phyloP scores from a whole-genome alignment of 2,888 invertebrate genomes.

The Apotomis turbidana region DNA sequence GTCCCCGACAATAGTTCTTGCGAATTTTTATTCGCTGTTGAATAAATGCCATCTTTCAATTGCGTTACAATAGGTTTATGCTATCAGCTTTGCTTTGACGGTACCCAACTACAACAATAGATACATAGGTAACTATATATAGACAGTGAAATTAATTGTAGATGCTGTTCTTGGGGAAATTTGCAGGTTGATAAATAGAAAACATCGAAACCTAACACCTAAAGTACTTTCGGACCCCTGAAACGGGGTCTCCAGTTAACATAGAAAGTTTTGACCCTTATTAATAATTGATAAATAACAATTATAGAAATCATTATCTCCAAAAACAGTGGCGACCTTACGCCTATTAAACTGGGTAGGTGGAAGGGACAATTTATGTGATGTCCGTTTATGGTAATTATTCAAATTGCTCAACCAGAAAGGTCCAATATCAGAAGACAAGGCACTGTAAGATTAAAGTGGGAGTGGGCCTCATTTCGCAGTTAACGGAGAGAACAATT shows the following conservation, averaged over 20 bases:
- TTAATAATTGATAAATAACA: not conserved
- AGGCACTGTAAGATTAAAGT: not conserved
- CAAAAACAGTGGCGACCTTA: not conserved
- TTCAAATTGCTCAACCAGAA: slow-evolving; percentile 4
- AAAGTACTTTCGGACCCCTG: too few relatives aligned
- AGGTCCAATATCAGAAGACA: slow-evolving; percentile 10
- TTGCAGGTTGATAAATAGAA: not conserved
- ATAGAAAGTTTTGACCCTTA: too few relatives aligned
- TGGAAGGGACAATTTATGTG: not conserved
- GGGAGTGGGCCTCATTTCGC: not conserved
- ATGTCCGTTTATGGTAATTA: slow-evolving; percentile 18
- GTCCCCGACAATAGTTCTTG: slow-evolving; percentile 5
- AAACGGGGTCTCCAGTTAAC: too few relatives aligned
- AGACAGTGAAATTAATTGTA: not conserved
- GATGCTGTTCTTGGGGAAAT: not conserved
- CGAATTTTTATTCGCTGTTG: slow-evolving; percentile 1
- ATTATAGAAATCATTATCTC: not conserved
- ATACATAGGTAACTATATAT: too few relatives aligned
- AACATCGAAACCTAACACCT: too few relatives aligned
- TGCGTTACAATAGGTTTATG: not conserved
- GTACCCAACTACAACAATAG: not conserved
- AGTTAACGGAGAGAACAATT: not conserved
- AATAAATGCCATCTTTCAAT: not conserved
- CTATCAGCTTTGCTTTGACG: slow-evolving; percentile 17
- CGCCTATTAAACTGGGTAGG: not conserved